Base-by-base conservation (phyloP, 2,797 vertebrate species). In the Psittacula echo region DNA sequence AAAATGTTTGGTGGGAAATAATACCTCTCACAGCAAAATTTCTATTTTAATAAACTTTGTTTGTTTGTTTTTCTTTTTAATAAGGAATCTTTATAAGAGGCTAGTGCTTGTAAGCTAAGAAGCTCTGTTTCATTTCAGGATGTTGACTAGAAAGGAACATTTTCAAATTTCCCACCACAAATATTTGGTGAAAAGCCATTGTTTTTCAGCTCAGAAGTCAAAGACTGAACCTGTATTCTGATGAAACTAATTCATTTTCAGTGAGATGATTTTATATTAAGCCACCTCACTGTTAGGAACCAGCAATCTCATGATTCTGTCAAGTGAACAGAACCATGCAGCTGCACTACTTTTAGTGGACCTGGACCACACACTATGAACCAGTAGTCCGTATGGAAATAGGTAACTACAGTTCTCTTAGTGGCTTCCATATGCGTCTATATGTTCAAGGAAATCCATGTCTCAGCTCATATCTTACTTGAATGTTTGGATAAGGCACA, bases 91-190 rank as follows among this genome's bases (percentile, higher is more conserved):
- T 37, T 29, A 9, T n/a, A 72, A 72, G 42, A 61, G 16, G 11
- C 1, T 7, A 75, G 41, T 34, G 8, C 61, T 78, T 61, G 19
- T 27, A 82, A 79, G 12, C 13, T 22, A 4, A 75, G 51, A 73
- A 61, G 20, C 42, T 45, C 79, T 78, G 41, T 65, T 85, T 82
- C 47, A 4, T 56, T 89, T 89, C 88, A 82, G 37, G 41, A 47
- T 8, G 8, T 19, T 75, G n/a, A 61, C 23, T 17, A 32, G 74
- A 71, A 86, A 66, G 15, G 29, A 42, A 73, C 62, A 84, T 74
- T 90, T 94, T 90, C 51, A 19, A 29, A 84, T 64, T 90, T 81
- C 61, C 51, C 61, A 44, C 78, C 22, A 5, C 60, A 84, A 90
- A 77, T n/a, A 54, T 29, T 71, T 45, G 41, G 27, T 18, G 20